These are phyloP conservation scores for Tenthredo amoena DNA, from an alignment of 2,888 invertebrate genomes.

Conservation along the genomic window DNA sequence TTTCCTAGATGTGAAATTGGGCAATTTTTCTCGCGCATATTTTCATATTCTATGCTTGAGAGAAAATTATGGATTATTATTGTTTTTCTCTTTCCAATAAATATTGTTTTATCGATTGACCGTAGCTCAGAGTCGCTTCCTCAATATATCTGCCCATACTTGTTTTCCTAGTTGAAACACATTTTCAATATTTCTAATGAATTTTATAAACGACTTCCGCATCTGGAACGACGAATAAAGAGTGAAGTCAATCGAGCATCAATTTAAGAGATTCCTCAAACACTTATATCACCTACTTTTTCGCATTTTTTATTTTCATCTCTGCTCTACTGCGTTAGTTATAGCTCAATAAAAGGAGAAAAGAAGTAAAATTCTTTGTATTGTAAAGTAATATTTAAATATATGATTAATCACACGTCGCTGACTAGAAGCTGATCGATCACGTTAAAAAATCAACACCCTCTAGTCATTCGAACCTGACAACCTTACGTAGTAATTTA, in stretches of 20 bases:
- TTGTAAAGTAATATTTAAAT: background rate
- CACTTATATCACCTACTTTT: background rate
- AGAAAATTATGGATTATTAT: background rate
- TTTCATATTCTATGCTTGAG: background rate
- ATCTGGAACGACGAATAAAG: background rate
- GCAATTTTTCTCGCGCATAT: background rate
- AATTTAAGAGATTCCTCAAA: background rate
- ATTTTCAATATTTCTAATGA: background rate
- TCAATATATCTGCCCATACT: background rate
- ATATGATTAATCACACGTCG: conserved; percentile 2
- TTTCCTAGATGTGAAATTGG: background rate
- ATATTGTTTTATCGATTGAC: background rate
- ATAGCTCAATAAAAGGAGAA: background rate
- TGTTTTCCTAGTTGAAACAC: background rate
- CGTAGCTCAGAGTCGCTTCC: background rate
- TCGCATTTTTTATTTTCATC: background rate
- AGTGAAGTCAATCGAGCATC: conserved; percentile 1
- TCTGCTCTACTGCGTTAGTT: background rate
- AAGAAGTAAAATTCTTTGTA: too few relatives aligned
- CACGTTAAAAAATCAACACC: background rate
- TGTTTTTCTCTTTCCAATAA: background rate
- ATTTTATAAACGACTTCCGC: background rate
- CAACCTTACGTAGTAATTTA: background rate
- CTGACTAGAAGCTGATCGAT: background rate
- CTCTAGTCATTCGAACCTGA: background rate